Conservation (phyloP, 1,140 invertebrate species). For the Trinorchestia longiramus region DNA sequence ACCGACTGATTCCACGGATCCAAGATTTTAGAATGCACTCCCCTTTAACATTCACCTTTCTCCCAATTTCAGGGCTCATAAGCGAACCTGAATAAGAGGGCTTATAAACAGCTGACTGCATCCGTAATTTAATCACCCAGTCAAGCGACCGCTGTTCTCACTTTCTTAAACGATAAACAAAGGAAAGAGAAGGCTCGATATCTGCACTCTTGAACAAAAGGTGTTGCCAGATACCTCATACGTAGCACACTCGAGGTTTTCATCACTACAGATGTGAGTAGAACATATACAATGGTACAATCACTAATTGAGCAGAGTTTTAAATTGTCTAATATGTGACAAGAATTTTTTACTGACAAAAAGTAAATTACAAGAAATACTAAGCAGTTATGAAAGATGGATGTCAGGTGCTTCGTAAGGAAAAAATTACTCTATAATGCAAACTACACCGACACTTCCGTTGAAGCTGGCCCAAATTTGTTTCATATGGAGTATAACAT, state of each 20-base stretch:
- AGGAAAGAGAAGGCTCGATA: not conserved
- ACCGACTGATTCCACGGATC: not conserved
- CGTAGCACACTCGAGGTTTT: not conserved
- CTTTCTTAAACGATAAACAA: not conserved
- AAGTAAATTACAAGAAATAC: not conserved
- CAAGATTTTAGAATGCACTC: not conserved
- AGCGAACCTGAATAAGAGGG: not conserved
- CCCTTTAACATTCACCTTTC: not conserved
- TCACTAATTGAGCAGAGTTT: not conserved
- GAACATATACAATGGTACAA: not conserved
- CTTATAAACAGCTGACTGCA: not conserved
- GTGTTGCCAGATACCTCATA: not conserved
- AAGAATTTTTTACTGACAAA: not conserved
- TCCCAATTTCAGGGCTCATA: not conserved
- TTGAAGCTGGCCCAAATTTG: not conserved
- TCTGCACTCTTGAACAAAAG: not conserved
- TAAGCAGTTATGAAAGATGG: not conserved
- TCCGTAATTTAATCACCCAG: not conserved
- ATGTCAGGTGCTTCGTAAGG: not conserved
- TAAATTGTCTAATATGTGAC: not conserved
- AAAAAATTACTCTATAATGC: not conserved
- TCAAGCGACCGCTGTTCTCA: not conserved
- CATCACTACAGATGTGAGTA: not conserved
- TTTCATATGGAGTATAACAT: no score
- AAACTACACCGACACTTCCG: not conserved